Evolutionary conservation across 2,797 vertebrate genomes (phyloP).

Genomic region (Gymnopithys bicolor): DNA sequence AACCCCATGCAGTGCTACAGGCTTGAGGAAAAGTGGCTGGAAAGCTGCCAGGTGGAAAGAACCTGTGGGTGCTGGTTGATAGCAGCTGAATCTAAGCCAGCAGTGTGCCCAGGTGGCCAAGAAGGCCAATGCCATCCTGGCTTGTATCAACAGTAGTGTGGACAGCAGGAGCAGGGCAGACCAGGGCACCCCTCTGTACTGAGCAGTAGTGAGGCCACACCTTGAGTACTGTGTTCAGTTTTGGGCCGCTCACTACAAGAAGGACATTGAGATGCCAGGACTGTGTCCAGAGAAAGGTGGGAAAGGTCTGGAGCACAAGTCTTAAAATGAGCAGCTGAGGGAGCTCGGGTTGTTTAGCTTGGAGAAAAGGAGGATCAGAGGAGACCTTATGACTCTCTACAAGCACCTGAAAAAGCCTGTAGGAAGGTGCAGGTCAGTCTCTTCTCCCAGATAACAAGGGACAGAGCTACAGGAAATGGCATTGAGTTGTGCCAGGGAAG

Average conservation of each 20-base stretch:
- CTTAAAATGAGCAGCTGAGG: background rate
- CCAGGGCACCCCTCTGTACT: background rate
- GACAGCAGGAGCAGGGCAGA: background rate
- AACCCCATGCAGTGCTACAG: background rate
- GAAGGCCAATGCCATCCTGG: fast-evolving
- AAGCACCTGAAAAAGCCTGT: background rate
- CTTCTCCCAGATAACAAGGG: background rate
- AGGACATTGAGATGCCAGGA: background rate
- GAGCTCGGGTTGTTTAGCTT: background rate
- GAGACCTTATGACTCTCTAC: background rate
- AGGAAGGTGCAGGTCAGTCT: background rate
- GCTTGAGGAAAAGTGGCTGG: background rate
- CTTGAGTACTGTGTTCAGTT: background rate
- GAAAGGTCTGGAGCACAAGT: background rate
- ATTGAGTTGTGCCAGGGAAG: background rate
- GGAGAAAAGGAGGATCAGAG: background rate
- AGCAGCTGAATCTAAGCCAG: background rate
- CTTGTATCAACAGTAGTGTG: fast-evolving
- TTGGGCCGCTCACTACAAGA: fast-evolving
- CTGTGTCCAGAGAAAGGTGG: fast-evolving
- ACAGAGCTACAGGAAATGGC: background rate
- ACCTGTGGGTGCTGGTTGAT: background rate
- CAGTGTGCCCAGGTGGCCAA: fast-evolving
- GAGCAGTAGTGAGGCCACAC: fast-evolving
- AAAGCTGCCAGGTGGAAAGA: background rate